Base-by-base conservation (phyloP, 2,113 vertebrate species). In the Clarias gariepinus region DNA sequence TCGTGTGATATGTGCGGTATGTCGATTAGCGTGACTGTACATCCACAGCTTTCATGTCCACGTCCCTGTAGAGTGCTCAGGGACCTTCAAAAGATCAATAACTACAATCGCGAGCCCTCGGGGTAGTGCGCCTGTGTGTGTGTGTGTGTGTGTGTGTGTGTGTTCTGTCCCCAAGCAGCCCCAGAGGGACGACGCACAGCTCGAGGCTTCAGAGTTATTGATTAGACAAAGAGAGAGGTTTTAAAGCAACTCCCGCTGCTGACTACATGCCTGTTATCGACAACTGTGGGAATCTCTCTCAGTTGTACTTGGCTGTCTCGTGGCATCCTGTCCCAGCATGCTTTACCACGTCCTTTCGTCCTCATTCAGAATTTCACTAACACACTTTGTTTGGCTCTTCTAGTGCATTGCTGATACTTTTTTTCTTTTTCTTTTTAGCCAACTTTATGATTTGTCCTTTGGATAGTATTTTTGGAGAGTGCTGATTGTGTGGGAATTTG, bases 151-250 rank as follows among this genome's bases (percentile, higher is more conserved):
- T 79, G 58, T 74, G 87, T 74, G 18, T 52, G 4, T 82, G 30
- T 87, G 77, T 86, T 88, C 68, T 63, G 83, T 88, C 81, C 87
- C 85, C 85, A 84, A 88, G 85, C 87, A 66, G 77, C 78, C 88
- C 91, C 84, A 82, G 57, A 83, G 86, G 90, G 85, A 30, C 77
- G 28, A 28, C 33, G 28, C 76, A 25, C 58, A 53, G 85, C 87
- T 86, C 84, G 61, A 87, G 89, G 77, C 89, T 90, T 81, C 69
- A 87, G 68, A 87, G 86, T 91, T 91, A 91, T 91, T 91, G 92
- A 91, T 92, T 90, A 90, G 88, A 90, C 90, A 89, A 91, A 90
- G 84, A 76, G 69, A 82, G 81, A 60, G 89, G 85, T 92, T 88
- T 85, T 88, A 91, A 90, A 91, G 82, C 86, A 89, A 47, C 88